These are phyloP conservation scores for Chrysodeixis includens DNA, from an alignment of 2,888 invertebrate genomes.

Conservation along the genomic window DNA sequence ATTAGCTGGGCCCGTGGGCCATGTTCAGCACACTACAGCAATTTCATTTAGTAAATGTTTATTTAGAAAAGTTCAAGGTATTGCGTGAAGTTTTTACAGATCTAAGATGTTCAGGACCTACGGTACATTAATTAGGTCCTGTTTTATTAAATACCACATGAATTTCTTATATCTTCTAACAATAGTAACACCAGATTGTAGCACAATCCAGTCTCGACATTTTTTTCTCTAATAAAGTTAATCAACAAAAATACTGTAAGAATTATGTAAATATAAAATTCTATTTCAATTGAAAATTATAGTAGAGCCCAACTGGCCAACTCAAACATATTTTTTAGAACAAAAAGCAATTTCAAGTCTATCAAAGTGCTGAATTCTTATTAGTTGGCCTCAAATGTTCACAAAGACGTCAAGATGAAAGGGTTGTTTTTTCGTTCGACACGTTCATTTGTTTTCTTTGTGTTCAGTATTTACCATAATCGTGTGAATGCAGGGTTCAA, in stretches of 20 bases:
- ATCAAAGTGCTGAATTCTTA: background rate
- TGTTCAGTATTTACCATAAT: slow-evolving; percentile 25
- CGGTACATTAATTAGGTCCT: background rate
- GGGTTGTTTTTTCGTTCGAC: slow-evolving; percentile 10
- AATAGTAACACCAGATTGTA: too few species aligned
- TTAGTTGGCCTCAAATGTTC: background rate
- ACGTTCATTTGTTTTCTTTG: slow-evolving; percentile 27
- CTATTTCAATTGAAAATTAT: background rate
- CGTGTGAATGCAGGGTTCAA: slow-evolving; percentile 29
- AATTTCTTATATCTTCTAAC: background rate
- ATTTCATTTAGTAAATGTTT: slow-evolving; percentile 53
- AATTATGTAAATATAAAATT: background rate
- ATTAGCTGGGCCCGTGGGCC: slow-evolving; percentile 65
- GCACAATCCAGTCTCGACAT: too few species aligned
- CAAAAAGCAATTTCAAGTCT: background rate
- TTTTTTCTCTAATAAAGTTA: too few species aligned
- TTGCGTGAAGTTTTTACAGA: background rate
- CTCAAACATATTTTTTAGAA: background rate
- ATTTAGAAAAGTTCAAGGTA: slow-evolving; percentile 35
- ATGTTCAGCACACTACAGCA: slow-evolving; percentile 55
- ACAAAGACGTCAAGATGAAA: background rate
- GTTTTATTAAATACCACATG: background rate
- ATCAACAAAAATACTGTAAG: too few species aligned
- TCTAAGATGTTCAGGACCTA: background rate
- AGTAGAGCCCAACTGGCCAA: background rate